These are phyloP conservation scores for Daboia siamensis DNA, from an alignment of 2,113 vertebrate genomes.

Conservation along the genomic window DNA sequence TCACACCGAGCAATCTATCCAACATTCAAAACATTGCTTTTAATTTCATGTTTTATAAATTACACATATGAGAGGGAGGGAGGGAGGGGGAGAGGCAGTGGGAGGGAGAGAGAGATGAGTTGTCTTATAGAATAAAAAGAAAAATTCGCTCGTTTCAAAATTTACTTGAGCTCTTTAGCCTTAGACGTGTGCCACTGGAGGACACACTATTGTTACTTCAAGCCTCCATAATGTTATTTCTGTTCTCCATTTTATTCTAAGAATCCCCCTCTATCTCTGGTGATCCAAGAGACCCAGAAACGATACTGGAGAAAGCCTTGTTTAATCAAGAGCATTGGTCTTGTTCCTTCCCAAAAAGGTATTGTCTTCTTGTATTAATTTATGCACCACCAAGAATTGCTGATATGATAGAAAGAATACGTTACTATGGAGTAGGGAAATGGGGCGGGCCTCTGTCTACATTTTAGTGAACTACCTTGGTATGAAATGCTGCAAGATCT, in stretches of 20 bases:
- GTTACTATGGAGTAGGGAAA: background rate
- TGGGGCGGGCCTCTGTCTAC: background rate
- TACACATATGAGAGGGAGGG: conserved; percentile 9
- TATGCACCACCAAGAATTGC: background rate
- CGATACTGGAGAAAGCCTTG: background rate
- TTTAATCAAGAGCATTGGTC: conserved; percentile 46
- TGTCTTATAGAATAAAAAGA: conserved; percentile 47
- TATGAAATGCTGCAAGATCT: background rate
- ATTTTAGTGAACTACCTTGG: background rate
- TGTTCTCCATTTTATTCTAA: conserved; percentile 46
- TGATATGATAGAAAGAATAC: background rate
- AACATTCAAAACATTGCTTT: conserved; percentile 37
- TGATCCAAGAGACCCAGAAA: conserved; percentile 53
- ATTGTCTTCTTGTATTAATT: conserved; percentile 26
- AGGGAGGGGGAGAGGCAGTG: background rate
- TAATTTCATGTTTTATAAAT: conserved; percentile 54
- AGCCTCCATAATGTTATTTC: conserved; percentile 19
- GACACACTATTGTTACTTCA: conserved; percentile 47
- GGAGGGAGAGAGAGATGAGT: too few relatives aligned
- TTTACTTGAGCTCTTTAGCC: conserved; percentile 67
- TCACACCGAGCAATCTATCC: conserved; percentile 29
- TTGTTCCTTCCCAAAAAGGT: conserved; percentile 32
- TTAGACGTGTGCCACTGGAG: conserved; percentile 31
- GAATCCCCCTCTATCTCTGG: conserved; percentile 44
- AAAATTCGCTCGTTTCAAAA: conserved; percentile 66